A percentile compares a stretch with the other conserved stretches of the same genome.
phyloP scores from a whole-genome alignment of 2,888 invertebrate species.

The Herminia tarsipennalis region DNA sequence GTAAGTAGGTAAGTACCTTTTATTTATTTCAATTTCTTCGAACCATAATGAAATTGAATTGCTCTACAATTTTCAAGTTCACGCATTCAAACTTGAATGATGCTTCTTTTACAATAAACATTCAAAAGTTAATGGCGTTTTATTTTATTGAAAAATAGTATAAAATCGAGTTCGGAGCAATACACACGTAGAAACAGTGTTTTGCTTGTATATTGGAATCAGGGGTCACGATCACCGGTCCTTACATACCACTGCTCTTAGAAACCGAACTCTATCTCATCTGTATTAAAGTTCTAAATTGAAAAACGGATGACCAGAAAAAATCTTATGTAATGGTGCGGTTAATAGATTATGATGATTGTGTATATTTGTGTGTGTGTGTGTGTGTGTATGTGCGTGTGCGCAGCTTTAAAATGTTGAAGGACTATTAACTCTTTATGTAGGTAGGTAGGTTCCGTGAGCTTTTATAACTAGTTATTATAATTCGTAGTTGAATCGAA shows the following conservation, averaged over 20 bases:
- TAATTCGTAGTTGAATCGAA: slow-evolving; percentile 16
- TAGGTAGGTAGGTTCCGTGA: slow-evolving; percentile 34
- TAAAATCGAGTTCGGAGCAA: slow-evolving; percentile 46
- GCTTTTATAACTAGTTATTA: slow-evolving; percentile 37
- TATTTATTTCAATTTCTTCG: too few relatives aligned
- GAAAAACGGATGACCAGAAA: slow-evolving; percentile 15
- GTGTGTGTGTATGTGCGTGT: slow-evolving; percentile 39
- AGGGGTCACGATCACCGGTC: slow-evolving; percentile 54
- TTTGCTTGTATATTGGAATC: slow-evolving; percentile 60
- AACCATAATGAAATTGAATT: too few relatives aligned
- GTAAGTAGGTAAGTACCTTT: too few relatives aligned
- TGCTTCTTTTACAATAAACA: slow-evolving; percentile 7
- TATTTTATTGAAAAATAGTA: slow-evolving; percentile 30
- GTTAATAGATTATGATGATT: slow-evolving; percentile 51
- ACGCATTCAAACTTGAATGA: slow-evolving; percentile 6
- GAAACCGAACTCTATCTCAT: slow-evolving; percentile 25
- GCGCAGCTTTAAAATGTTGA: slow-evolving; percentile 46
- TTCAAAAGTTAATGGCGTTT: slow-evolving; percentile 22
- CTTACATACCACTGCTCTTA: slow-evolving; percentile 3
- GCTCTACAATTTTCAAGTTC: slow-evolving; percentile 14
- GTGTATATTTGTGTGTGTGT: slow-evolving; percentile 36
- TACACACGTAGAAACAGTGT: slow-evolving; percentile 47
- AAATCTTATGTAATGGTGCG: slow-evolving; percentile 52
- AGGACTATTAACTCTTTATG: slow-evolving; percentile 32
- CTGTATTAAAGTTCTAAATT: slow-evolving; percentile 28